Evolutionary conservation across 1,140 invertebrate species (phyloP), one percentile per base, ranked within the genome.

Genomic region (Halotydeus destructor): DNA sequence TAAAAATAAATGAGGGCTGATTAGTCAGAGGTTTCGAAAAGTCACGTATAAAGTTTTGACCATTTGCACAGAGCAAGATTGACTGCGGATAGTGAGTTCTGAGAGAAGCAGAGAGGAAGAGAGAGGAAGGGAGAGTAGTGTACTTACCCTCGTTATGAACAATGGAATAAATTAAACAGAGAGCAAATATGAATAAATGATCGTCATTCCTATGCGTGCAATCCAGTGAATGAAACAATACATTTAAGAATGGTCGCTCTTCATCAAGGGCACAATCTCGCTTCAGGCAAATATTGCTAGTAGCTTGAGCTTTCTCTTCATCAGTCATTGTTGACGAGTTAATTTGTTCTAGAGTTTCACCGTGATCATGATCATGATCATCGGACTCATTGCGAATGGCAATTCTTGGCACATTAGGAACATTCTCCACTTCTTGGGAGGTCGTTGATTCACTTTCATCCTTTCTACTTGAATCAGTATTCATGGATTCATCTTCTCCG

Each of bases 81-180:
- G 14, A 30, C 27, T 8, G 27, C 8, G 8, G 27, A 30, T 30
- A 9, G 14, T 30, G 8, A 14, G 24, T 43, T 22, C 6, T 1
- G 28, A 46, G 21, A 37, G 36, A 40, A 40, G 26, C 21, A 24
- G 19, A 52, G 43, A 12, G 22, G 44, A 24, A 43, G 16, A 12
- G 16, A 37, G 43, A 37, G 19, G 16, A 19, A 31, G 22, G 27
- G 5, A 47, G 25, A 38, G 28, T 5, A 38, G 24, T 45, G 45
- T 31, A 16, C 51, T 49, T 62, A 88, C 89, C 88, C 73, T 75
- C 69, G 66, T 97, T 97, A 58, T 85, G 78, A 40, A 78, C 78
- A 55, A 97, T 71, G 14, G 86, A 83, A 61, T 91, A 91, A 1
- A 97, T 68, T 34, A 97, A 67, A 59, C 86, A 86, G 6, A 97